These are phyloP conservation scores for Mormyrus proboscirostris DNA, from an alignment of 2,797 vertebrate species.

Conservation along the genomic window DNA sequence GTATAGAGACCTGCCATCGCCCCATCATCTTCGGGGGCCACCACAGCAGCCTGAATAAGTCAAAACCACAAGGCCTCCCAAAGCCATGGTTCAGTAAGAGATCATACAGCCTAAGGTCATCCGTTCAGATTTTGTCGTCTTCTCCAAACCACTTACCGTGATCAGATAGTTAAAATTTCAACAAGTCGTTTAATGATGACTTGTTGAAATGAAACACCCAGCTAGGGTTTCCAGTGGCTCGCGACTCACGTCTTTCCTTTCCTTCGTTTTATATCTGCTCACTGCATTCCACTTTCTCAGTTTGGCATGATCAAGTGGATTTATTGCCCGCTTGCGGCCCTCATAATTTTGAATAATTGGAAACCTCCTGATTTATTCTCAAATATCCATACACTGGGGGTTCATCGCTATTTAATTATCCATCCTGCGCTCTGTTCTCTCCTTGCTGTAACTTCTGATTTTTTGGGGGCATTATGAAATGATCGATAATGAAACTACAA, in stretches of 20 bases:
- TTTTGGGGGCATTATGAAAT: conserved; percentile 50
- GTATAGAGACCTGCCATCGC: conserved; percentile 28
- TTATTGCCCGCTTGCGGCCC: conserved; percentile 64
- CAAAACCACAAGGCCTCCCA: conserved; percentile 33
- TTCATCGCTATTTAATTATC: conserved; percentile 42
- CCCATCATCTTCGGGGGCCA: conserved; percentile 23
- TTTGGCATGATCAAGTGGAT: conserved; percentile 46
- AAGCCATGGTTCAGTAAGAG: conserved; percentile 50
- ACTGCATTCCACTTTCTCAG: neutral
- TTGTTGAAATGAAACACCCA: conserved; percentile 35
- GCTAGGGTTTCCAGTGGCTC: conserved; percentile 50
- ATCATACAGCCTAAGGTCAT: conserved; percentile 47
- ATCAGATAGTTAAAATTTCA: conserved; percentile 69
- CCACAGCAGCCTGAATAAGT: conserved; percentile 39
- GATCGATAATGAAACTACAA: neutral
- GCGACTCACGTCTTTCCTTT: conserved; percentile 24
- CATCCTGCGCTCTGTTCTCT: conserved; percentile 74
- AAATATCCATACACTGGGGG: conserved; percentile 63
- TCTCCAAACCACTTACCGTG: conserved; percentile 60
- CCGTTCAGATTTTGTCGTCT: conserved; percentile 56
- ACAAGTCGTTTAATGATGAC: conserved; percentile 50
- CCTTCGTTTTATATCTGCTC: neutral
- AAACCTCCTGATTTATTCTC: conserved; percentile 53
- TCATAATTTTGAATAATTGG: conserved; percentile 66
- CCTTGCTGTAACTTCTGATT: conserved; percentile 71